Evolutionary conservation across 2,888 invertebrate species (phyloP).

Genomic region (Esperia sulphurella): DNA sequence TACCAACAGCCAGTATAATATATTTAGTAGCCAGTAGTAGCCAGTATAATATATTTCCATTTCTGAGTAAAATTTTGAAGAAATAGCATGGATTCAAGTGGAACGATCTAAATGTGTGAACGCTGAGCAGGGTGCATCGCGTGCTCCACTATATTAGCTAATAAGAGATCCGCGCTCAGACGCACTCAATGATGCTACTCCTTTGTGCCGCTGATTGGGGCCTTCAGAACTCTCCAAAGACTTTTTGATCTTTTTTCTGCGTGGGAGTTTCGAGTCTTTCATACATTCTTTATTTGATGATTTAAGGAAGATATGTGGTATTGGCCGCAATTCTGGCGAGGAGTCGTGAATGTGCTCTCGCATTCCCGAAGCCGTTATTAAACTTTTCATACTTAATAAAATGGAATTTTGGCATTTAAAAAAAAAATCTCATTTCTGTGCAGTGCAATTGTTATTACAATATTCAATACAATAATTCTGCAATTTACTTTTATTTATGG

Average conservation of each 20-base stretch:
- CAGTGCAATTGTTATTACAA: too few species aligned
- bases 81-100: slow-evolving; percentile 10
- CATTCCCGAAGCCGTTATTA: too few species aligned
- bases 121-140: slow-evolving; percentile 31
- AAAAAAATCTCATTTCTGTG: too few species aligned
- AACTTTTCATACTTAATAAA: too few species aligned
- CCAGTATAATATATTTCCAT: too few species aligned
- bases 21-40: too few species aligned
- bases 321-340: not conserved
- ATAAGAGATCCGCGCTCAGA: slow-evolving; percentile 39
- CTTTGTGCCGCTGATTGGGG: slow-evolving; percentile 41
- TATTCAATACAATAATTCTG: too few species aligned
- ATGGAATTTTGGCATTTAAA: too few species aligned
- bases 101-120: slow-evolving; percentile 17
- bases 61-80: not conserved
- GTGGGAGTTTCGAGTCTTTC: slow-evolving; percentile 13
- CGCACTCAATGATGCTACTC: slow-evolving; percentile 43
- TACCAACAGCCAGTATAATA: too few species aligned
- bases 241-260: slow-evolving; percentile 8
- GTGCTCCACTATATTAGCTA: slow-evolving; percentile 52
- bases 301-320: not conserved
- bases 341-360: too few species aligned
- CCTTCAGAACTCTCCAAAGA: slow-evolving; percentile 14
- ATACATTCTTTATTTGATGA: not conserved
- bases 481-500: too few species aligned